Conservation (phyloP, 2,888 invertebrate species). For the Melinopterus prodromus region DNA sequence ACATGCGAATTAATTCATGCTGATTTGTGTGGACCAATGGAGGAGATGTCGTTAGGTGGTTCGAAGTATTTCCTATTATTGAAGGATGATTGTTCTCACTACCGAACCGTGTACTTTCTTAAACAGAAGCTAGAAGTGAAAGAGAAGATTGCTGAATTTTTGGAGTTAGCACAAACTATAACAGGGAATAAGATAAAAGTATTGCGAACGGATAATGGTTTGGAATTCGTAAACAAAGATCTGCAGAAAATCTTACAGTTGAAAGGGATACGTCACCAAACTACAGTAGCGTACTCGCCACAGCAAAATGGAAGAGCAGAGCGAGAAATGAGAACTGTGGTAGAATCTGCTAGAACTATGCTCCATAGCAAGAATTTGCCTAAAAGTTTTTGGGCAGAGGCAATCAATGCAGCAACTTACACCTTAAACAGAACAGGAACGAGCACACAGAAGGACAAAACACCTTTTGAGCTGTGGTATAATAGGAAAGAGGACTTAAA, state of each 20-base stretch:
- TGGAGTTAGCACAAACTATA: slow-evolving; percentile 44
- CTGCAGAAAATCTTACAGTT: slow-evolving; percentile 40
- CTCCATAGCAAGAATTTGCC: slow-evolving; percentile 44
- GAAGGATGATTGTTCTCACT: slow-evolving; percentile 40
- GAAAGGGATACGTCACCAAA: slow-evolving; percentile 49
- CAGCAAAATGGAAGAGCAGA: slow-evolving; percentile 55
- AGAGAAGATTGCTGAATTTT: slow-evolving; percentile 38
- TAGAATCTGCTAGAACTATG: slow-evolving; percentile 49
- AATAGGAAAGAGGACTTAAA: slow-evolving; percentile 40
- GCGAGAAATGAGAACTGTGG: slow-evolving; percentile 51
- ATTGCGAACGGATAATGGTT: slow-evolving; percentile 49
- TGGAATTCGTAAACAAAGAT: slow-evolving; percentile 47
- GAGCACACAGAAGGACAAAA: slow-evolving; percentile 37
- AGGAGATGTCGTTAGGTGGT: slow-evolving; percentile 5
- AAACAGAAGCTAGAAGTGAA: slow-evolving; percentile 43
- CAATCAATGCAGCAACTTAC: slow-evolving; percentile 44
- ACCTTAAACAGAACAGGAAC: slow-evolving; percentile 41
- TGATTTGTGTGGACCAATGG: slow-evolving; percentile 23
- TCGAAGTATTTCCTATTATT: slow-evolving; percentile 34
- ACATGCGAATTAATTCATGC: slow-evolving; percentile 25
- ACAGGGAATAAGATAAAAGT: slow-evolving; percentile 46
- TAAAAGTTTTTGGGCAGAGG: slow-evolving; percentile 52
- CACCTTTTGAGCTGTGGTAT: slow-evolving; percentile 54
- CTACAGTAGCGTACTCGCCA: slow-evolving; percentile 50
- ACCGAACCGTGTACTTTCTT: slow-evolving; percentile 40